Base-by-base conservation (phyloP, 2,113 vertebrate species). In the Taxidea taxus region DNA sequence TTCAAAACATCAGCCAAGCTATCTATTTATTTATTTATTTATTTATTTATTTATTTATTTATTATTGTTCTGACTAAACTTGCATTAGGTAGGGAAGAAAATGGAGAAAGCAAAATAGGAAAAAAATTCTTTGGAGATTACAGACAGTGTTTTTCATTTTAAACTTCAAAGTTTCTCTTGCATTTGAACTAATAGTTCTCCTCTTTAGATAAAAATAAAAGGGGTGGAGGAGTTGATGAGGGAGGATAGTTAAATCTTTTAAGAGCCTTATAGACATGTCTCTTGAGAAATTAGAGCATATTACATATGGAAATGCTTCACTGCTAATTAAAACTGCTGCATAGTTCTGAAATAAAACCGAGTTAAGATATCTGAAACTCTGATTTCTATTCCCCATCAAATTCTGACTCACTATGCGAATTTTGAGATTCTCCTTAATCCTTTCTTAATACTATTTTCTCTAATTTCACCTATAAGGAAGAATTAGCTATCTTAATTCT, bases 221-320 rank as follows among this genome's bases (percentile, higher is more conserved):
- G 7, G 7, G 15, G 16, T 47, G 18, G 72, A 88, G 7, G 4
- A 92, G 7, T 54, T 96, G 51, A 95, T 81, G 25, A 93, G 25
- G 3, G 23, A 93, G 20, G 10, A 37, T 42, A 68, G 23, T 64
- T 87, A 94, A 62, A 56, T 74, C 4, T 97, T 80, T 68, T 90
- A 93, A 87, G 44, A 96, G 75, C 21, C 12, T 49, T 75, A 4
- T 64, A 91, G 44, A 51, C 25, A 21, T n/a, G 14, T 77, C 23
- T 88, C 34, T 23, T 86, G 39, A 93, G 72, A 88, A 97, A 95
- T 96, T 89, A 93, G 3, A 66, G 11, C 11, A 42, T 60, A 74
- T 51, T 89, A 44, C 49, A 49, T 74, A 75, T 68, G 16, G 31
- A 96, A 85, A 74, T 95, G 1, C 4, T 44, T 77, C 7, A 44